Conservation (phyloP, 2,113 vertebrate genomes). For the Psephotus haematonotus region DNA sequence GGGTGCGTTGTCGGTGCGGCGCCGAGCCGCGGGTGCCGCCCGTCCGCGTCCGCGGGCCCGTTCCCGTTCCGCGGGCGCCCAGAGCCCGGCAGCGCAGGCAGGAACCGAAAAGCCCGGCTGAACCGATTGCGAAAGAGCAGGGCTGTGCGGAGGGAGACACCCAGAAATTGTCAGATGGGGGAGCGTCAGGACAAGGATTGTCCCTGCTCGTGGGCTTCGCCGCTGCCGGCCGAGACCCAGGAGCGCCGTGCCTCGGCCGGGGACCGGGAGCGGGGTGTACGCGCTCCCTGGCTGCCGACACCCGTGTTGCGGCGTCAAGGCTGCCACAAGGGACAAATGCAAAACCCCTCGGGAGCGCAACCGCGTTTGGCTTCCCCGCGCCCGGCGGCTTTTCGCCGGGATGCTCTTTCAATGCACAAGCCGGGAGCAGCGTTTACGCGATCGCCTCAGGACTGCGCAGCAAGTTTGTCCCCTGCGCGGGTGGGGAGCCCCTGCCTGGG, state of each 20-base stretch:
- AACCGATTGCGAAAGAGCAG: background rate
- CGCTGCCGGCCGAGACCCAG: background rate
- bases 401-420: background rate
- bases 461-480: background rate
- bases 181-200: constrained; percentile 59
- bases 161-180: constrained; percentile 43
- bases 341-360: background rate
- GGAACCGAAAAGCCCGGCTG: background rate
- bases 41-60: background rate
- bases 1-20: background rate
- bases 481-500: background rate
- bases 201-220: constrained; percentile 2
- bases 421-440: background rate
- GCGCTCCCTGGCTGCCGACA: background rate
- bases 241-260: background rate
- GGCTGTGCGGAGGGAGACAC: background rate
- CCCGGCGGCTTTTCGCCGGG: background rate
- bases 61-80: background rate
- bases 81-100: background rate
- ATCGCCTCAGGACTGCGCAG: fast-evolving
- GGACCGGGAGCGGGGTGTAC: background rate
- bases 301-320: background rate
- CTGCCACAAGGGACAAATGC: background rate
- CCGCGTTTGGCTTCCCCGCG: fast-evolving
- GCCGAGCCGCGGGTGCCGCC: background rate